These are phyloP conservation scores for Parochlus steinenii DNA, from an alignment of 2,888 invertebrate genomes.

Conservation along the genomic window DNA sequence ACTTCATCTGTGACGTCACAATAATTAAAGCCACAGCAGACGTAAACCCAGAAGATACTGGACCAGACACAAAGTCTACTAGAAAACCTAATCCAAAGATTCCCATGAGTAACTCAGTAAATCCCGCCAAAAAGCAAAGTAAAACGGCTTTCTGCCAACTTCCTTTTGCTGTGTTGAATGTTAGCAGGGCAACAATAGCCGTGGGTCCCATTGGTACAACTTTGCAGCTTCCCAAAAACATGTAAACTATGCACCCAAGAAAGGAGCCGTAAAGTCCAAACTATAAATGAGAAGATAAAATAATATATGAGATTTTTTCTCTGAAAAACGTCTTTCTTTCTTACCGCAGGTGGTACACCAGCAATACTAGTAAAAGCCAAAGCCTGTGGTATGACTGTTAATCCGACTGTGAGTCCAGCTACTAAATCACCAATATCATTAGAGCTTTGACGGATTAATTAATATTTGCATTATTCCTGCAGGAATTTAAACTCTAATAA, in stretches of 20 bases:
- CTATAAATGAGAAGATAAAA: conserved; percentile 37
- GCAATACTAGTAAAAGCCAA: conserved; percentile 68
- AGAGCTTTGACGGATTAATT: too few species aligned
- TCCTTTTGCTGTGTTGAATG: conserved; percentile 58
- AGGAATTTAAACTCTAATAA: too few species aligned
- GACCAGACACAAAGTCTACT: conserved; percentile 79
- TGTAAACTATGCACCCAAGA: conserved; percentile 77
- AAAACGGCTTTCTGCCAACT: conserved; percentile 48
- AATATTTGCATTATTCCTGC: too few species aligned
- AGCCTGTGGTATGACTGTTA: conserved; percentile 86
- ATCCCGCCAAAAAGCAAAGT: conserved; percentile 56
- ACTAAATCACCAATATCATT: conserved; percentile 74
- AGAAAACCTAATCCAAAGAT: conserved; percentile 70
- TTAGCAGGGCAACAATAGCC: conserved; percentile 77
- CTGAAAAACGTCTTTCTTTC: too few species aligned
- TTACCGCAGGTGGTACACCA: conserved; percentile 51
- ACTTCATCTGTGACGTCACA: conserved; percentile 73
- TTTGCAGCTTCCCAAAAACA: conserved; percentile 77
- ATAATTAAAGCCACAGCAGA: conserved; percentile 82
- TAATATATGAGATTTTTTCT: too few species aligned
- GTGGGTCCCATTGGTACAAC: conserved; percentile 89
- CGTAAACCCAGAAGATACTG: conserved; percentile 78
- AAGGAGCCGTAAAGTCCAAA: conserved; percentile 88
- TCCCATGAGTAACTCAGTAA: conserved; percentile 67
- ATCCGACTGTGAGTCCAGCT: conserved; percentile 80